Conservation (phyloP, 2,888 invertebrate genomes). For the Drosophila emarginata region DNA sequence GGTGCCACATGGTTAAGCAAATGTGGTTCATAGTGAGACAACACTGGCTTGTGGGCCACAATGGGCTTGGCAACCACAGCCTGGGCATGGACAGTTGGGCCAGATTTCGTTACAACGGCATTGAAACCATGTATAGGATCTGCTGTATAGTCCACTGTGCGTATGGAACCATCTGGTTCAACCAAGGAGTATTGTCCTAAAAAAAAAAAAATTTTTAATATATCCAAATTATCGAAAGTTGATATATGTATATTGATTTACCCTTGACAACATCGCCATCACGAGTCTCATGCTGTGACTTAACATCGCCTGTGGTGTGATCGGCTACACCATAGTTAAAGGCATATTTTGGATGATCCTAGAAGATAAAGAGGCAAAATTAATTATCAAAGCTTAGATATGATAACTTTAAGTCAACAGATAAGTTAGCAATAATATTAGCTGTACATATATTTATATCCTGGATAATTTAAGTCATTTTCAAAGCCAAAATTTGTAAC, state of each 20-base stretch:
- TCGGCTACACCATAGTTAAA: conserved; percentile 87
- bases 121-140: conserved; percentile 82
- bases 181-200: conserved; percentile 82
- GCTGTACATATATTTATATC: no score
- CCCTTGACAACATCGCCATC: conserved; percentile 87
- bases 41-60: conserved; percentile 77
- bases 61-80: conserved; percentile 79
- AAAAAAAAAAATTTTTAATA: background rate
- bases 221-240: no score
- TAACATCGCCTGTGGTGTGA: conserved; percentile 84
- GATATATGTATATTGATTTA: conserved; percentile 56
- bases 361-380: conserved; percentile 2
- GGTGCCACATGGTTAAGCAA: conserved; percentile 69
- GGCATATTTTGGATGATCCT: conserved; percentile 86
- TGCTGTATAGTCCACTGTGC: conserved; percentile 82
- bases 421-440: no score
- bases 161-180: conserved; percentile 82
- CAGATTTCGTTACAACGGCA: conserved; percentile 82
- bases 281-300: conserved; percentile 86
- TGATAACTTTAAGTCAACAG: no score
- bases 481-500: no score
- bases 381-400: no score
- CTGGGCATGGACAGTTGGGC: conserved; percentile 81
- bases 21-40: conserved; percentile 74
- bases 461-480: no score